A percentile compares a stretch with the other conserved stretches of the same genome.
These are phyloP conservation scores for Nesidiocoris tenuis DNA, from an alignment of 2,888 invertebrate genomes.

Conservation along the genomic window DNA sequence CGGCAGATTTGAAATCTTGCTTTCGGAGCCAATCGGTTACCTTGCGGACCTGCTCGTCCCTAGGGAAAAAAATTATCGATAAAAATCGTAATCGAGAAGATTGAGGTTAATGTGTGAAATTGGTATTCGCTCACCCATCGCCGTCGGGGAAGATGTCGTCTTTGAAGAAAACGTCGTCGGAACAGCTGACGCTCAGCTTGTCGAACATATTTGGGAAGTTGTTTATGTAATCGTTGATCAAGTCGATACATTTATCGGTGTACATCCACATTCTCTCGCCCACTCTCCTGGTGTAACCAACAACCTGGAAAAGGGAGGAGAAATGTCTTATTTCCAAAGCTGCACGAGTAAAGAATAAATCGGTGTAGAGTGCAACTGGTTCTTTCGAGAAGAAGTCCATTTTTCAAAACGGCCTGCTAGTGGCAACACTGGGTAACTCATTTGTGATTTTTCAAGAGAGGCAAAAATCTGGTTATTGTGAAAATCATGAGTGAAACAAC, in stretches of 20 bases:
- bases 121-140: constrained; percentile 61
- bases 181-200: constrained; percentile 57
- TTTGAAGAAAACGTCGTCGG: constrained; percentile 53
- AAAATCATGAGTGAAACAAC: no score
- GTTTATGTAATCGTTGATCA: constrained; percentile 69
- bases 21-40: constrained; percentile 68
- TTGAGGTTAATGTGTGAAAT: no score
- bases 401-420: no score
- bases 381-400: no score
- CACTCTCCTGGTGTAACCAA: constrained; percentile 78
- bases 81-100: no score
- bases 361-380: neutral
- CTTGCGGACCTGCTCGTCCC: constrained; percentile 59
- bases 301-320: constrained; percentile 58
- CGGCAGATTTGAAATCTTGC: constrained; percentile 65
- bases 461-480: no score
- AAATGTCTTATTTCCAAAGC: no score
- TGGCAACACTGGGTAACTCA: no score
- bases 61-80: constrained; percentile 49
- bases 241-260: constrained; percentile 69
- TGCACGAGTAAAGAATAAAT: neutral
- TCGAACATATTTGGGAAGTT: constrained; percentile 75
- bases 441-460: no score
- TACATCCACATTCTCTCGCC: constrained; percentile 75
- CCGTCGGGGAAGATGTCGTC: constrained; percentile 65